A percentile compares a stretch with the other conserved stretches of the same genome.
These are phyloP conservation scores for Wiebesia pumilae DNA, from an alignment of 1,140 invertebrate species.

Conservation along the genomic window DNA sequence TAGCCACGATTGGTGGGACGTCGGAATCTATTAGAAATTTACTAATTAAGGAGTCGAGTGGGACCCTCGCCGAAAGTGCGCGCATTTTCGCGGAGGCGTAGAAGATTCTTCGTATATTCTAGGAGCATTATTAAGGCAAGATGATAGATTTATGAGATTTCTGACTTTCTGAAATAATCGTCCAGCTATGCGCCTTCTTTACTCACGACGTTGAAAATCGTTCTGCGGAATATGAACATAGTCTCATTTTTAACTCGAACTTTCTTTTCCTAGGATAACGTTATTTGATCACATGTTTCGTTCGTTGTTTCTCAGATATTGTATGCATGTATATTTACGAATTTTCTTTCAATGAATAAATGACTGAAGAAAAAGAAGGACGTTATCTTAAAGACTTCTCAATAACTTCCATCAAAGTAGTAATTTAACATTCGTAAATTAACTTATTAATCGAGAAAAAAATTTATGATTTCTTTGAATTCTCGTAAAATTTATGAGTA, in stretches of 20 bases:
- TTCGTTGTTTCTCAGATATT: not conserved
- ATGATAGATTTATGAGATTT: constrained; percentile 41
- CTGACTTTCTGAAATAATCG: constrained; percentile 36
- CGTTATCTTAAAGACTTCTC: too few species aligned
- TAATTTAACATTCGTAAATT: not conserved
- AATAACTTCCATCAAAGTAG: not conserved
- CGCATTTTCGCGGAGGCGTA: not conserved
- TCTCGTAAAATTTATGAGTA: not conserved
- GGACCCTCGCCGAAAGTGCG: not conserved
- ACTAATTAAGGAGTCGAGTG: constrained; percentile 14
- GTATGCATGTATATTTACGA: too few species aligned
- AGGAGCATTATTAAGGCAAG: not conserved
- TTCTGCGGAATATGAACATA: not conserved
- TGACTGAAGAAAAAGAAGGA: too few species aligned
- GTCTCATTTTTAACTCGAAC: not conserved
- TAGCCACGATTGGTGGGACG: not conserved
- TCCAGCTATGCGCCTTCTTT: constrained; percentile 12
- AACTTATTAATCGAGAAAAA: not conserved
- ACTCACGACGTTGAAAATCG: not conserved
- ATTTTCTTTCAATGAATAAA: too few species aligned
- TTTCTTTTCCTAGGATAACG: not conserved
- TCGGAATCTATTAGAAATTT: constrained; percentile 44
- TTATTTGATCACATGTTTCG: not conserved
- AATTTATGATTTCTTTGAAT: not conserved
- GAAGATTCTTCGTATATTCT: constrained; percentile 31